A percentile compares a stretch with the other conserved stretches of the same genome.
These are phyloP conservation scores for Rutilus rutilus DNA, from an alignment of 2,113 vertebrate genomes.

Conservation along the genomic window DNA sequence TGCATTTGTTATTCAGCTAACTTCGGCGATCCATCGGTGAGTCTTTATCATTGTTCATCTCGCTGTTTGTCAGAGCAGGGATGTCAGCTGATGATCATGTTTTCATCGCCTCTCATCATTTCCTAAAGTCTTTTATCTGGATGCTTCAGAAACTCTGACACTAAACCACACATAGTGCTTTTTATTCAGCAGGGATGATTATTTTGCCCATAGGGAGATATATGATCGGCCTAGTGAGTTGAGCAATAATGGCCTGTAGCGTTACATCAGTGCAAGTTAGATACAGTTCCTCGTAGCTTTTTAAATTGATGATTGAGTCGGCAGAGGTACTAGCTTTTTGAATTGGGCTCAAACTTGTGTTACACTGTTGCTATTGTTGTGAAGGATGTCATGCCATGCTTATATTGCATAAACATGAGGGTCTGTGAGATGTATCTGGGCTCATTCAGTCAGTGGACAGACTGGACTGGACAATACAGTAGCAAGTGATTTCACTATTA, in stretches of 20 bases:
- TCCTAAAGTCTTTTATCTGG: background rate
- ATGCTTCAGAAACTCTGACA: background rate
- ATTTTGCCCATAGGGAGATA: background rate
- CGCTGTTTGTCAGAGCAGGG: background rate
- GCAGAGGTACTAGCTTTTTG: background rate
- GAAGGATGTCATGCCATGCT: background rate
- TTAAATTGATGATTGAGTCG: background rate
- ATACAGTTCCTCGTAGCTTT: background rate
- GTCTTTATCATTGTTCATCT: slow-evolving; percentile 42
- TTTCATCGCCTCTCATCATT: background rate
- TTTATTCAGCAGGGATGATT: background rate
- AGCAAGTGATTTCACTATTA: background rate
- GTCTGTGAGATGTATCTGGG: background rate
- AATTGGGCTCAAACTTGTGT: background rate
- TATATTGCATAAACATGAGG: slow-evolving; percentile 1
- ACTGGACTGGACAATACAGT: background rate
- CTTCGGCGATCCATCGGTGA: slow-evolving; percentile 64
- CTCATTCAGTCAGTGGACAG: background rate
- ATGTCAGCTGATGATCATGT: slow-evolving; percentile 25
- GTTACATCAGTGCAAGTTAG: background rate
- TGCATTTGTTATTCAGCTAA: slow-evolving; percentile 29
- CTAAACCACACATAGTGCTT: background rate
- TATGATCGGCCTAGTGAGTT: background rate
- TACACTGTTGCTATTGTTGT: background rate
- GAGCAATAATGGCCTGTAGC: slow-evolving; percentile 4